Evolutionary conservation across 2,888 invertebrate species (phyloP).

Genomic region (Plagiodera versicolora): DNA sequence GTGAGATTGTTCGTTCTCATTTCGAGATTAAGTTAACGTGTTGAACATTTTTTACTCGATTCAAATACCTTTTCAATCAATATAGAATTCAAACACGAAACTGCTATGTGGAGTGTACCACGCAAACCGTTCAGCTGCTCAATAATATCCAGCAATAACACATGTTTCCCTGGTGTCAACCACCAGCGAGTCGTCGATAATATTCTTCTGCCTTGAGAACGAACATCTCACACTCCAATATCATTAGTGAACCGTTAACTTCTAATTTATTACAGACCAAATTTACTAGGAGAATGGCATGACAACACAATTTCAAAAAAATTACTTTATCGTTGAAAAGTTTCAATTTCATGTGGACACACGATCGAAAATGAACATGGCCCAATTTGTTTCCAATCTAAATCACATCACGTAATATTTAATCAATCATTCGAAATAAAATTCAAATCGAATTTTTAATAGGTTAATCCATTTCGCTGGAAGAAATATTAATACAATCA

Average conservation of each 20-base stretch:
- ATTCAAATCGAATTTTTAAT: neutral
- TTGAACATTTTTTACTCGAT: neutral
- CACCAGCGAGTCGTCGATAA: neutral
- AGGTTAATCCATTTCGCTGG: neutral
- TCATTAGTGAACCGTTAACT: slow-evolving; percentile 14
- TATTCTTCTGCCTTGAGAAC: neutral
- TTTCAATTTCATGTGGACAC: neutral
- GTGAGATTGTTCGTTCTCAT: neutral
- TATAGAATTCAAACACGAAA: slow-evolving; percentile 3
- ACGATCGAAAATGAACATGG: neutral
- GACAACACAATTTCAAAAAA: slow-evolving; percentile 23
- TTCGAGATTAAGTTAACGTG: neutral
- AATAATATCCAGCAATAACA: neutral
- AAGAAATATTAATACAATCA: neutral
- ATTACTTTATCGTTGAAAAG: slow-evolving; percentile 1
- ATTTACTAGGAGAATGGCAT: slow-evolving; percentile 13
- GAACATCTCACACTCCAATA: slow-evolving; percentile 17
- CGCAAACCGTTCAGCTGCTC: slow-evolving; percentile 1
- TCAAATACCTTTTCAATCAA: slow-evolving; percentile 2
- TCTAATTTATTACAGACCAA: slow-evolving; percentile 14
- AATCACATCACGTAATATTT: neutral
- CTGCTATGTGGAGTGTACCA: slow-evolving; percentile 3
- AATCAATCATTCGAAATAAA: too few species aligned
- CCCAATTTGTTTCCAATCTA: neutral
- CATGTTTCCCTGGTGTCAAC: neutral